Evolutionary conservation across 1,140 invertebrate genomes (phyloP).

Genomic region (Copidosoma floridanum): DNA sequence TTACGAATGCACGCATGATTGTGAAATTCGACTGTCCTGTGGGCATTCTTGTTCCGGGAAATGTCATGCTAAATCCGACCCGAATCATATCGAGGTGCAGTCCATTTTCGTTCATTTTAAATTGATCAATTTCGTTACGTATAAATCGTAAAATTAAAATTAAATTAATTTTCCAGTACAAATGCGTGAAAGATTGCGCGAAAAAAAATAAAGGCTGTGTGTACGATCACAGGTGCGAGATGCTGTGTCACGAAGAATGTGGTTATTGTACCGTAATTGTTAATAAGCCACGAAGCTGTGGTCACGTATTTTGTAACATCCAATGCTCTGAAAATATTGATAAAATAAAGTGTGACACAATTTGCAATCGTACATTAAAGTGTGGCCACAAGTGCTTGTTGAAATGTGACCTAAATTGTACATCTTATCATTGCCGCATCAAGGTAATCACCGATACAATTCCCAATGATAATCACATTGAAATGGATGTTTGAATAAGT

Average conservation of each 20-base stretch:
- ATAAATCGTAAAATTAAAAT: too few relatives aligned
- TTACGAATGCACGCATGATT: not conserved
- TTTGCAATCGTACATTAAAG: not conserved
- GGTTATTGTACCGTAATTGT: slow-evolving; percentile 53
- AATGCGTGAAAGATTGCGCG: not conserved
- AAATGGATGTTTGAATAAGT: not conserved
- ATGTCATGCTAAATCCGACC: slow-evolving; percentile 3
- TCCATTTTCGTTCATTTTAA: too few relatives aligned
- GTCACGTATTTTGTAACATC: too few relatives aligned
- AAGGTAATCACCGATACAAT: too few relatives aligned
- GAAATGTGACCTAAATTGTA: not conserved
- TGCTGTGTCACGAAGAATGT: slow-evolving; percentile 57
- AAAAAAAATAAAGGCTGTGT: not conserved
- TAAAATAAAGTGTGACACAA: too few relatives aligned
- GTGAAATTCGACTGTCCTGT: slow-evolving; percentile 5
- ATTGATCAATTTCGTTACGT: too few relatives aligned
- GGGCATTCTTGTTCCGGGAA: not conserved
- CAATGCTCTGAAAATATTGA: too few relatives aligned
- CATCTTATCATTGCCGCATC: not conserved
- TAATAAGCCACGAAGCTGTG: slow-evolving; percentile 48
- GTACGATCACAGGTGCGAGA: slow-evolving; percentile 52
- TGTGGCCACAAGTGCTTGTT: not conserved
- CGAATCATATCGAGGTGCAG: slow-evolving; percentile 8
- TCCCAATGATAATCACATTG: not conserved
- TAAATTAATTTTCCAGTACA: not conserved